phyloP scores from a whole-genome alignment of 2,797 vertebrate species.

The Denticeps clupeoides region DNA sequence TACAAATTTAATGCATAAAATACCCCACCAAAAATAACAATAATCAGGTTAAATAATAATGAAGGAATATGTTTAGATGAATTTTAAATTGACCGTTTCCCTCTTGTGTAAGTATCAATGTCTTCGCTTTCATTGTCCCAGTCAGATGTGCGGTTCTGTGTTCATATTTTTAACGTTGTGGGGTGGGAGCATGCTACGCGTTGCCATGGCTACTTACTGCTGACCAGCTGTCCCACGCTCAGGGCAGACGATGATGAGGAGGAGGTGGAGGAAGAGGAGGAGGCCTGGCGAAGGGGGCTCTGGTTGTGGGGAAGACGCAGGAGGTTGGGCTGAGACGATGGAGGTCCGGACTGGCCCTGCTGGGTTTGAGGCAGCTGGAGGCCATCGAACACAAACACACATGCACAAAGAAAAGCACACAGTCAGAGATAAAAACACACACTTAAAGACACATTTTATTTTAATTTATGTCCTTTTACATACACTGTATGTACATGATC shows the following conservation, averaged over 20 bases:
- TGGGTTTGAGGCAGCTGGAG: constrained; percentile 76
- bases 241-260: constrained; percentile 86
- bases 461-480: no score
- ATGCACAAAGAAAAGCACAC: constrained; percentile 8
- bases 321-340: constrained; percentile 77
- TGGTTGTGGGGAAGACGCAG: constrained; percentile 92
- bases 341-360: constrained; percentile 77
- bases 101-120: no score
- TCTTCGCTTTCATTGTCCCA: neutral
- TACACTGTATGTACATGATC: no score
- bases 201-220: constrained; percentile 79
- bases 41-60: no score
- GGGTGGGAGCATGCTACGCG: neutral
- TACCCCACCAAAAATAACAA: no score
- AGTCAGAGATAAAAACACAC: constrained; percentile 8
- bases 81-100: no score
- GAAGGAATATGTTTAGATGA: no score
- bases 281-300: constrained; percentile 86
- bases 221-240: constrained; percentile 98
- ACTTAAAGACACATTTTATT: no score
- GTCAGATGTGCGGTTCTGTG: neutral
- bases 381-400: neutral
- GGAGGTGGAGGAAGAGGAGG: constrained; percentile 89
- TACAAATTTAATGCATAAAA: no score
- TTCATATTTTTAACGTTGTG: neutral